phyloP scores from a whole-genome alignment of 2,113 vertebrate genomes.

The Natator depressus region DNA sequence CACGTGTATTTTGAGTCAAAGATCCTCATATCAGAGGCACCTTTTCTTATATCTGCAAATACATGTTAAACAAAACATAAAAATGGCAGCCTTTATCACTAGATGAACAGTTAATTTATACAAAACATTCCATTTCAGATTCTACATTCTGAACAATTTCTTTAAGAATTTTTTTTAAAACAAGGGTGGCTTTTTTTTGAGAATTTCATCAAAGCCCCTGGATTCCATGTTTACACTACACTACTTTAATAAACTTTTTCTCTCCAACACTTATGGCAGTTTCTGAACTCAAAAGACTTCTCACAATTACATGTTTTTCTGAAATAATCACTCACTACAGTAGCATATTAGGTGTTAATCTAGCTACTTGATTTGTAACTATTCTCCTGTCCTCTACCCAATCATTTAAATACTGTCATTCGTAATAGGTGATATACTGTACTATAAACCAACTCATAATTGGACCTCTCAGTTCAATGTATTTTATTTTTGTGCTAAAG shows the following conservation, averaged over 20 bases:
- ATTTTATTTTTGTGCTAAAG: slow-evolving; percentile 71
- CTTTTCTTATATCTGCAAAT: neutral
- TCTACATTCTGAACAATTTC: neutral
- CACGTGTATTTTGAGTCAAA: neutral
- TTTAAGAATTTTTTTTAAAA: neutral
- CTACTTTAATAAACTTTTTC: slow-evolving; percentile 31
- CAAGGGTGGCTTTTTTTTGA: neutral
- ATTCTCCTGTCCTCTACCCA: slow-evolving; percentile 69
- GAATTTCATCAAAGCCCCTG: neutral
- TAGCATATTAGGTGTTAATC: slow-evolving; percentile 46
- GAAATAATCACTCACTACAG: neutral
- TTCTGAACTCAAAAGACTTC: neutral
- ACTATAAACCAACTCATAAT: slow-evolving; percentile 66
- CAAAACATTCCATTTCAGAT: neutral
- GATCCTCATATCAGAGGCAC: neutral
- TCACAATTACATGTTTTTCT: neutral
- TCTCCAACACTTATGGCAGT: neutral
- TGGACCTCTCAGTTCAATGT: neutral
- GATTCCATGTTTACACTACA: neutral
- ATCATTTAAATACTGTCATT: slow-evolving; percentile 74
- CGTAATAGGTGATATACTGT: slow-evolving; percentile 74
- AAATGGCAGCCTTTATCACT: neutral
- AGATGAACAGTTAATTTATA: neutral
- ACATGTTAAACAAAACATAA: neutral
- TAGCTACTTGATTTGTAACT: slow-evolving; percentile 66